Evolutionary conservation across 2,113 vertebrate species (phyloP), one percentile per base, ranked within the genome.

Genomic region (Pholis gunnellus): DNA sequence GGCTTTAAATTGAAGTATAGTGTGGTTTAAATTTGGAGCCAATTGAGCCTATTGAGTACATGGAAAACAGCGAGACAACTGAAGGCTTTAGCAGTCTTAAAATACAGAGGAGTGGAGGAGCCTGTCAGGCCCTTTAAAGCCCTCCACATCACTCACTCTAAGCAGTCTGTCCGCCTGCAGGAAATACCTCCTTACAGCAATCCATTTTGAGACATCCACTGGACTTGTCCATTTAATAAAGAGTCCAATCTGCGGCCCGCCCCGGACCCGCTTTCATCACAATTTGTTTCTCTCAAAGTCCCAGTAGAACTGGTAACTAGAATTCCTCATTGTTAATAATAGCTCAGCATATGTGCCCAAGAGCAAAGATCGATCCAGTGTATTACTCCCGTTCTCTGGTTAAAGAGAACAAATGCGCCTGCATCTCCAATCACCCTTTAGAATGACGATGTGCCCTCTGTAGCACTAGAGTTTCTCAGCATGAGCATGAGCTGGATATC

Each of bases 61-160:
- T 89, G 90, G 88, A 91, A 93, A 94, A 92, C 67, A 77, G 42
- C 40, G 57, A 81, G 84, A 86, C 72, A 81, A 72, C 40, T 80
- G 70, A 68, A 66, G 81, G 75, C 88, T 90, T 91, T 79, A 89
- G 72, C 27, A 79, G 85, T 50, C 82, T 86, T 83, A 83, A 60
- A 66, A 79, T 65, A 75, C 46, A 73, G 64, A 44, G 66, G 52
- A 87, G 75, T 40, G 74, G 50, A 83, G 85, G 88, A 82, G 77
- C 60, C 81, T 85, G 82, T 74, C 90, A 83, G 87, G 80, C 68
- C 63, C 60, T 88, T 78, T 88, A 87, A 90, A 93, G 73, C 86
- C 85, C 15, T 79, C n/a, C 40, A 81, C 85, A 94, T 94, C 82
- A 89, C 70, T 94, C 92, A 91, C 20, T 81, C 78, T 91, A 83